Percentiles rank a stretch among this genome's conserved stretches.
Conservation (phyloP, 2,113 vertebrate genomes). For the Oophaga pumilio region DNA sequence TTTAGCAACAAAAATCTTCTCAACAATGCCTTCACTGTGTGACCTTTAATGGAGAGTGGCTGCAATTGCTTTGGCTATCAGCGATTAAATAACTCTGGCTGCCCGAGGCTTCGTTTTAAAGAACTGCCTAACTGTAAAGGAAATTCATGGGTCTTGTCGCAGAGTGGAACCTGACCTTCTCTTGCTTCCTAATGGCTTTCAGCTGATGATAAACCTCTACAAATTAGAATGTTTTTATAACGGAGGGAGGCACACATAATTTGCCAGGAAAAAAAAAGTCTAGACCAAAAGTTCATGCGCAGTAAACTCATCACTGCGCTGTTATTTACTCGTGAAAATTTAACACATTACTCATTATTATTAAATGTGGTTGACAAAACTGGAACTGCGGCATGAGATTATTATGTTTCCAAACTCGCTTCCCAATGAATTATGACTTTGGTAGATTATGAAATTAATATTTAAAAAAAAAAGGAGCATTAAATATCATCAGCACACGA, state of each 20-base stretch:
- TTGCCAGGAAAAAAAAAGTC: background rate
- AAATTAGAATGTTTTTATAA: slow-evolving; percentile 50
- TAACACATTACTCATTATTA: slow-evolving; percentile 62
- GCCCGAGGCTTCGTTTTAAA: slow-evolving; percentile 45
- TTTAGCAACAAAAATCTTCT: slow-evolving; percentile 36
- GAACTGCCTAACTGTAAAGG: slow-evolving; percentile 47
- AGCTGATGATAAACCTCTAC: slow-evolving; percentile 57
- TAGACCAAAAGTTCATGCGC: slow-evolving; percentile 14
- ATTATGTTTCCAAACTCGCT: slow-evolving; percentile 43
- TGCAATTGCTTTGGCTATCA: slow-evolving; percentile 40
- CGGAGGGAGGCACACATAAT: slow-evolving; percentile 20
- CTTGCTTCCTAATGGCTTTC: slow-evolving; percentile 54
- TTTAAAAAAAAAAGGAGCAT: slow-evolving; percentile 65
- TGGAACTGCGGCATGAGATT: slow-evolving; percentile 22
- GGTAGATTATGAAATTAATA: slow-evolving; percentile 62
- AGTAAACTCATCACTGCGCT: slow-evolving; percentile 57
- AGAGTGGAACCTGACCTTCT: slow-evolving; percentile 57
- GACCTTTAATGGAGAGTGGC: slow-evolving; percentile 47
- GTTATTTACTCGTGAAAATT: slow-evolving; percentile 61
- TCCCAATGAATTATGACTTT: slow-evolving; percentile 59
- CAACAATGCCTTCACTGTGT: background rate
- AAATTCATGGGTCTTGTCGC: slow-evolving; percentile 58
- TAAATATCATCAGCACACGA: slow-evolving; percentile 56
- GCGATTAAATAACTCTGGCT: slow-evolving; percentile 49
- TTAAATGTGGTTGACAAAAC: slow-evolving; percentile 59